Evolutionary conservation across 1,140 invertebrate genomes (phyloP), one percentile per base, ranked within the genome.

Genomic region (Drosophila persimilis): DNA sequence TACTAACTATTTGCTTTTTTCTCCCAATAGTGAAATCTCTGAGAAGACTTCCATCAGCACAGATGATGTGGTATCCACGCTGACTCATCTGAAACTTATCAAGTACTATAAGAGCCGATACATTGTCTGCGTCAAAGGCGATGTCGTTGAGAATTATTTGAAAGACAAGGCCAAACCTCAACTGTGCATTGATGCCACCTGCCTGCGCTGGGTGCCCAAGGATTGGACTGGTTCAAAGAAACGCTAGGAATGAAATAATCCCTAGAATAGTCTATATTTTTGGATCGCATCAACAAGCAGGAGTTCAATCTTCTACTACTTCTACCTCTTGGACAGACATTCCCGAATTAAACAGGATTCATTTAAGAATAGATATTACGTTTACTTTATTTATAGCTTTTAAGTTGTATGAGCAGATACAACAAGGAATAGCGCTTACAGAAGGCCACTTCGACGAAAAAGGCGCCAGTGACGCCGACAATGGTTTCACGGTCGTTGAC

Each of bases 61-160:
- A 92, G 98, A 99, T 91, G 99, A 99, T 89, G 97, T 99, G 9
- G 98, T 99, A 89, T 99, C 98, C 13, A 99, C 99, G 0, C 92
- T 99, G 56, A 98, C 99, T 92, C 98, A 99, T 92, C 92, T 99
- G 15, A 98, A 99, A 93, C 93, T 99, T 45, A 99, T 99, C 63
- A 99, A 99, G 92, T 99, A 99, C 92, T 99, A 99, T 92, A 99
- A 99, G 92, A 98, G 98, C 61, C 98, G 99, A 92, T 99, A 99
- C 91, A 99, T 99, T 60, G 96, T 99, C 53, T 98, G 97, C 24
- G 94, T 99, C 53, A 97, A 96, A 91, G 93, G 96, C 83, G 98
- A 99, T 91, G 96, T 96, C 56, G 95, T 99, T 52, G 95, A 97
- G 79, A 95, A 96, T 88, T 98, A 99, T 90, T 93, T 95, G 74